These are phyloP conservation scores for Petroica traversi DNA, from an alignment of 2,113 vertebrate genomes.

Conservation along the genomic window DNA sequence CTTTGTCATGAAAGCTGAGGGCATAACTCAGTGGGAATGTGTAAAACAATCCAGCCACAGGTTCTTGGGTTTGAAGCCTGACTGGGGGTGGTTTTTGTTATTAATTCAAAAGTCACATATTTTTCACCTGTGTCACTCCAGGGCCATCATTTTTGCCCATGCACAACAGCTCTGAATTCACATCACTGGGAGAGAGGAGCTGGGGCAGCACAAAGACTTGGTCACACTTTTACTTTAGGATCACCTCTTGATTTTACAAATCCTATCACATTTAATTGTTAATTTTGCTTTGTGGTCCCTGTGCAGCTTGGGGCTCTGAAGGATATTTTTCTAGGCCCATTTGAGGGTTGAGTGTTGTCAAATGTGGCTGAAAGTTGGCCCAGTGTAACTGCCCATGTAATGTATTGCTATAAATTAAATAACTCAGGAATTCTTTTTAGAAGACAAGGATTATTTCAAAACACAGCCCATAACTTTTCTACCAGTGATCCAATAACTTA, in stretches of 20 bases:
- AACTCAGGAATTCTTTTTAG: conserved; percentile 6
- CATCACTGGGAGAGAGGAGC: neutral
- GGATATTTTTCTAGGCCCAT: neutral
- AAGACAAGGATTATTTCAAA: conserved; percentile 34
- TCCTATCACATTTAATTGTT: accelerated
- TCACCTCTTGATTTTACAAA: neutral
- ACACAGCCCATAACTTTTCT: neutral
- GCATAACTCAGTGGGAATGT: neutral
- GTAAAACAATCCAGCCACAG: neutral
- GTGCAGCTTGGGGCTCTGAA: neutral
- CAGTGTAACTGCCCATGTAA: neutral
- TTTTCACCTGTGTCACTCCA: neutral
- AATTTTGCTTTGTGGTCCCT: neutral
- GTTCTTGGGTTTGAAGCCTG: neutral
- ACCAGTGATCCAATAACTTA: neutral
- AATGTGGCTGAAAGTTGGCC: neutral
- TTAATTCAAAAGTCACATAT: neutral
- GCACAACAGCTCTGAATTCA: neutral
- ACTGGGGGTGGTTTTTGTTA: neutral
- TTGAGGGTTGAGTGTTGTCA: neutral
- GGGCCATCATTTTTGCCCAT: neutral
- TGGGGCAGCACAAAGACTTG: neutral
- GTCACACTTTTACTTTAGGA: neutral
- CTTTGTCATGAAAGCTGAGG: neutral
- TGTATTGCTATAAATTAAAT: conserved; percentile 2